These are phyloP conservation scores for Hippopotamyrus pictus DNA, from an alignment of 2,797 vertebrate species.

Conservation along the genomic window DNA sequence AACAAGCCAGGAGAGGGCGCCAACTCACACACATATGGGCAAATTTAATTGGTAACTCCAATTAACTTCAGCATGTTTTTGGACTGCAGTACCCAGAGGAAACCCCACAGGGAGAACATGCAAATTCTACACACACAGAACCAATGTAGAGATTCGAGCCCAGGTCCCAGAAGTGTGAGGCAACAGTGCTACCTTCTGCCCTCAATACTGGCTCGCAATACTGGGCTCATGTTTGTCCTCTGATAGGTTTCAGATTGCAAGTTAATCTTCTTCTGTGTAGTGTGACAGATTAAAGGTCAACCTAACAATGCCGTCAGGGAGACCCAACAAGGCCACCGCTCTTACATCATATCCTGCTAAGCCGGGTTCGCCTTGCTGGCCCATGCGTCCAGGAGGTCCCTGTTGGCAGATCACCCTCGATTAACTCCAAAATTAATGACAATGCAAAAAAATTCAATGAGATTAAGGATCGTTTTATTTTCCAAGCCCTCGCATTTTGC, in stretches of 20 bases:
- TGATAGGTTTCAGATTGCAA: background rate
- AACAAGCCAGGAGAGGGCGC: background rate
- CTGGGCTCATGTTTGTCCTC: background rate
- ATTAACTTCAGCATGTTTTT: background rate
- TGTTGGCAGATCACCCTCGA: slow-evolving; percentile 42
- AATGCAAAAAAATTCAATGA: background rate
- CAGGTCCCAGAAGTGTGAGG: background rate
- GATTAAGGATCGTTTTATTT: background rate
- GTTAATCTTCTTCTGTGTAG: background rate
- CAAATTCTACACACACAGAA: background rate
- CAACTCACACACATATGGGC: background rate
- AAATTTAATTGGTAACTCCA: background rate
- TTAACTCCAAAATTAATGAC: background rate
- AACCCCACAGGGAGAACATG: background rate
- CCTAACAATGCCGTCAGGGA: background rate
- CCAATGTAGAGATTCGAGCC: background rate
- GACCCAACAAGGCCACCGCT: background rate
- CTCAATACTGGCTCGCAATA: background rate
- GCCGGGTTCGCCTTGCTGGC: slow-evolving; percentile 83
- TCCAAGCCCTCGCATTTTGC: background rate
- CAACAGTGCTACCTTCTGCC: background rate
- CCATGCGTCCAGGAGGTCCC: slow-evolving; percentile 91
- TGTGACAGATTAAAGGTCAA: background rate
- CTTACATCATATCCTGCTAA: slow-evolving; percentile 84
- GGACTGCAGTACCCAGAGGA: background rate